Percentiles rank a stretch among this genome's conserved stretches.
Conservation (phyloP, 2,888 invertebrate species). For the Amiota minor region DNA sequence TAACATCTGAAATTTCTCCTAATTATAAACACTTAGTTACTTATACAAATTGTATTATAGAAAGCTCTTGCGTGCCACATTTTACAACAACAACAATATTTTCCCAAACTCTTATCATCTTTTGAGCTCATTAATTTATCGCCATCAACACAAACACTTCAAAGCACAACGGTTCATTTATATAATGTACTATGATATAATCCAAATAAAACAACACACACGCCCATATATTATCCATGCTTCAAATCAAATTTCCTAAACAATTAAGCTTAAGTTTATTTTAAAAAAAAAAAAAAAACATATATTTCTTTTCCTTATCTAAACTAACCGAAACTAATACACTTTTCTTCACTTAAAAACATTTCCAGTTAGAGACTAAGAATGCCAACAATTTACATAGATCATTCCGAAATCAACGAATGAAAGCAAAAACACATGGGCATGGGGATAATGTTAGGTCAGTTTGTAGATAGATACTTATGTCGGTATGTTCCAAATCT, state of each 20-base stretch:
- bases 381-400: constrained; percentile 25
- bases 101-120: constrained; percentile 51
- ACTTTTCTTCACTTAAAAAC: constrained; percentile 1
- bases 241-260: constrained; percentile 51
- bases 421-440: neutral
- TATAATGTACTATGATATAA: neutral
- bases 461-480: neutral
- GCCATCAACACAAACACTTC: constrained; percentile 43
- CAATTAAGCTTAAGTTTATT: constrained; percentile 57
- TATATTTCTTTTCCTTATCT: constrained; percentile 8
- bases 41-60: neutral
- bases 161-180: constrained; percentile 2
- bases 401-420: constrained; percentile 8
- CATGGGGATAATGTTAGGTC: neutral
- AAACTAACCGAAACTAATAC: constrained; percentile 16
- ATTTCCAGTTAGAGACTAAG: constrained; percentile 5
- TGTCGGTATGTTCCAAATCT: constrained; percentile 1
- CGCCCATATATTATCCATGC: constrained; percentile 36
- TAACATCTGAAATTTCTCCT: neutral
- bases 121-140: constrained; percentile 63
- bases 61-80: neutral
- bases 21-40: neutral
- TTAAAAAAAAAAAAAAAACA: constrained; percentile 32
- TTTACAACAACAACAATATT: neutral
- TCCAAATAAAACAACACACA: constrained; percentile 9